Conservation (phyloP, 2,113 vertebrate species). For the Rhinogobius similis region DNA sequence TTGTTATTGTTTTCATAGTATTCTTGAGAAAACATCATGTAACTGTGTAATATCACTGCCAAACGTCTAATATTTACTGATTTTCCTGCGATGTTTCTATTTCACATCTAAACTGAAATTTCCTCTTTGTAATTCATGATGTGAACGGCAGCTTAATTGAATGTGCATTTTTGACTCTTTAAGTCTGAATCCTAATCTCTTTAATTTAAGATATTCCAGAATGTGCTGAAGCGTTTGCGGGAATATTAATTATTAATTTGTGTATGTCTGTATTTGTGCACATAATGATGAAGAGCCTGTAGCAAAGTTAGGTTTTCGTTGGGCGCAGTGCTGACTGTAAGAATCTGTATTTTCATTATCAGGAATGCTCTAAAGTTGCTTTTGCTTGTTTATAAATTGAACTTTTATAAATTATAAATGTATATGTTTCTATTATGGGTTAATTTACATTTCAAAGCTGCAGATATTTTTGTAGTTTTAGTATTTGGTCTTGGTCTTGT, state of each 20-base stretch:
- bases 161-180: neutral
- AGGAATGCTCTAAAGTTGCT: neutral
- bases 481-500: no score
- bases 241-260: neutral
- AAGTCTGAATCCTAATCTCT: neutral
- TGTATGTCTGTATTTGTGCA: neutral
- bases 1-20: no score
- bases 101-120: no score
- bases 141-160: slow-evolving; percentile 35
- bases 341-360: neutral
- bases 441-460: no score
- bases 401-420: neutral
- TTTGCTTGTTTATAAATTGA: neutral
- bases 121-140: neutral
- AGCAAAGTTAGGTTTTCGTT: neutral
- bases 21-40: no score
- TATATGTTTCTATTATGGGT: no score
- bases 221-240: neutral
- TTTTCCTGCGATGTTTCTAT: no score
- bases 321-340: no score
- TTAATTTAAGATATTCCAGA: neutral
- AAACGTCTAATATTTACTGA: no score
- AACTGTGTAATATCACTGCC: no score
- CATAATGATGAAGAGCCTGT: neutral
- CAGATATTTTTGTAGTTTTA: no score